Evolutionary conservation across 2,113 vertebrate species (phyloP).

Genomic region (Tachuris rubrigastra): DNA sequence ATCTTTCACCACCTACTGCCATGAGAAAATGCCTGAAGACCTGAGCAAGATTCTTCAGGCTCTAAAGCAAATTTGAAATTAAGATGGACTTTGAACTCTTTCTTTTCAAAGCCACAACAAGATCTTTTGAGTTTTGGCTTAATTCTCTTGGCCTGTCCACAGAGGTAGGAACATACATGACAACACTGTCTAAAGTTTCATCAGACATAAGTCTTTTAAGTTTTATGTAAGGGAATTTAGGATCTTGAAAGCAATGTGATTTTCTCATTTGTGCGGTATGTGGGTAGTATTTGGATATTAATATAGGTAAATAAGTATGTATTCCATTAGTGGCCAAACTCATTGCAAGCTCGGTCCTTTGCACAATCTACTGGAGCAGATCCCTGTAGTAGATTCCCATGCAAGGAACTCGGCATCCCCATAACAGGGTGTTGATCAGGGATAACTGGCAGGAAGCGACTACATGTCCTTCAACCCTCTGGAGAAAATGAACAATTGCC

Average conservation of each 20-base stretch:
- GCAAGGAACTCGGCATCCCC: neutral
- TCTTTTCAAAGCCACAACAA: neutral
- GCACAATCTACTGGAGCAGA: neutral
- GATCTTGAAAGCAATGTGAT: neutral
- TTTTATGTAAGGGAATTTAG: neutral
- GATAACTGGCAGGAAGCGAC: neutral
- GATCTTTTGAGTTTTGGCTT: neutral
- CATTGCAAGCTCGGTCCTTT: neutral
- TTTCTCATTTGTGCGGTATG: neutral
- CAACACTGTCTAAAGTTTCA: neutral
- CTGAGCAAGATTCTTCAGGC: neutral
- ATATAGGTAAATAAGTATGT: neutral
- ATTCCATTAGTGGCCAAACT: neutral
- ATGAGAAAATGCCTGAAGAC: neutral
- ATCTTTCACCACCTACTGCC: neutral
- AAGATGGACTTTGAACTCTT: neutral
- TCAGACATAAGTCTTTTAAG: neutral
- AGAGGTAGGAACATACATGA: neutral
- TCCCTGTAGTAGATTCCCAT: too few relatives aligned
- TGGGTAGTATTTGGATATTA: neutral
- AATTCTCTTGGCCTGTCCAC: neutral
- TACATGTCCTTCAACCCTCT: neutral
- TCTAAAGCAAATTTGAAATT: neutral
- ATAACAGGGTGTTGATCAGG: neutral
- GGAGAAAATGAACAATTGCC: neutral